Evolutionary conservation across 2,888 invertebrate species (phyloP).

Genomic region (Caenorhabditis drosophilae): DNA sequence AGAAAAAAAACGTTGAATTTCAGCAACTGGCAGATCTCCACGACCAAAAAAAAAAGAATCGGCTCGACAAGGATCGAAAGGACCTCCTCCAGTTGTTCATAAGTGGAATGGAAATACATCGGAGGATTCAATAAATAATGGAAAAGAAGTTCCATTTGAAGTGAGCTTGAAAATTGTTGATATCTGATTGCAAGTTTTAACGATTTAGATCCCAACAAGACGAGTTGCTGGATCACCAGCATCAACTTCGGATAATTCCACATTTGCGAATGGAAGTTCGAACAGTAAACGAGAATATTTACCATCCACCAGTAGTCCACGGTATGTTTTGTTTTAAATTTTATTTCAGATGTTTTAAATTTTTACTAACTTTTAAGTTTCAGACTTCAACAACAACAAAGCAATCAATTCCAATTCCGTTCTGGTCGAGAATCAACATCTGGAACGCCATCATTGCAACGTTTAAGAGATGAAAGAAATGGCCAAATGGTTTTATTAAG

Average conservation of each 20-base stretch:
- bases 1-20: no score
- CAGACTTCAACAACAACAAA: slow-evolving; percentile 14
- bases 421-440: slow-evolving; percentile 5
- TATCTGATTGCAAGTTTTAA: neutral
- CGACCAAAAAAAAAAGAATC: slow-evolving; percentile 45
- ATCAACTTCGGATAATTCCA: slow-evolving; percentile 2
- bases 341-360: neutral
- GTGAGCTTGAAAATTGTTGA: slow-evolving; percentile 7
- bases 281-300: slow-evolving; percentile 20
- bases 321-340: slow-evolving; percentile 2
- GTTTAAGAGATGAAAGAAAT: slow-evolving; percentile 36
- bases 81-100: slow-evolving; percentile 30
- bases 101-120: slow-evolving; percentile 36
- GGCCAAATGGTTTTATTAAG: slow-evolving; percentile 36
- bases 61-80: slow-evolving; percentile 19
- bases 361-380: neutral
- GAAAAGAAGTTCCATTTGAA: slow-evolving; percentile 39
- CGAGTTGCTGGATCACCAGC: slow-evolving; percentile 22
- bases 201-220: slow-evolving; percentile 34
- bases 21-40: slow-evolving; percentile 50
- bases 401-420: slow-evolving; percentile 28
- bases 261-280: neutral
- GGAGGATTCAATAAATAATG: slow-evolving; percentile 27
- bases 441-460: slow-evolving; percentile 16
- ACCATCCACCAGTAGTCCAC: neutral